Evolutionary conservation across 2,797 vertebrate genomes (phyloP), one percentile per base, ranked within the genome.

Genomic region (Rhincodon typus): DNA sequence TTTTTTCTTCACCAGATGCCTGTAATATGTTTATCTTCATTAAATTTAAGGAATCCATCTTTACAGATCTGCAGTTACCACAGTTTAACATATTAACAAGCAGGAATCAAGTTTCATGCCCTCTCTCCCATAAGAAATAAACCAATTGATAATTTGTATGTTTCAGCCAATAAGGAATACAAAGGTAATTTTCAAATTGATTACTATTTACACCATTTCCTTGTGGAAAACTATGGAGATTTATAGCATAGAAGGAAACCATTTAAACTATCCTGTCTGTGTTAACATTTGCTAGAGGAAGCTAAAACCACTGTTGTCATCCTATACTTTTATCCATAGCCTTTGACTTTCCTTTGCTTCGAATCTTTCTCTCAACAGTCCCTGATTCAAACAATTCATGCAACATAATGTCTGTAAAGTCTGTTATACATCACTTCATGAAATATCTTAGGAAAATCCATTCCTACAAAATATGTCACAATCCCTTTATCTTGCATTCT

Each of bases 141-240:
- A 93, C 38, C 62, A 93, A 93, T 67, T 67, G n/a, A 19, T n/a
- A 91, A 38, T 91, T 38, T 91, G n/a, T n/a, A 38, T 82, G 77
- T 82, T 15, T 38, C 42, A 84, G 38, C 79, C 21, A 23, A 42
- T 84, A 19, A 79, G 3, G 13, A 38, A 74, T 38, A 19, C 79
- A 42, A 84, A 84, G 38, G 42, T 84, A 84, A 42, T 84, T 19
- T 84, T 84, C 79, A 84, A 84, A 38, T 84, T 5, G 42, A 84
- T 42, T 84, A 4, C 38, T 42, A 84, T 84, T 42, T 84, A 19
- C 19, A n/a, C 17, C n/a, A 38, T 2, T 79, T 17, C 77, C 12
- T n/a, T 30, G 13, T 79, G 34, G 77, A 79, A 2, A 79, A n/a
- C 77, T n/a, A 79, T 79, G 17, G 13, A 38, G n/a, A 8, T 79